Percentiles rank a stretch among this genome's conserved stretches.
These are phyloP conservation scores for Aspidiotus rigidus DNA, from an alignment of 2,888 invertebrate genomes.

Conservation along the genomic window DNA sequence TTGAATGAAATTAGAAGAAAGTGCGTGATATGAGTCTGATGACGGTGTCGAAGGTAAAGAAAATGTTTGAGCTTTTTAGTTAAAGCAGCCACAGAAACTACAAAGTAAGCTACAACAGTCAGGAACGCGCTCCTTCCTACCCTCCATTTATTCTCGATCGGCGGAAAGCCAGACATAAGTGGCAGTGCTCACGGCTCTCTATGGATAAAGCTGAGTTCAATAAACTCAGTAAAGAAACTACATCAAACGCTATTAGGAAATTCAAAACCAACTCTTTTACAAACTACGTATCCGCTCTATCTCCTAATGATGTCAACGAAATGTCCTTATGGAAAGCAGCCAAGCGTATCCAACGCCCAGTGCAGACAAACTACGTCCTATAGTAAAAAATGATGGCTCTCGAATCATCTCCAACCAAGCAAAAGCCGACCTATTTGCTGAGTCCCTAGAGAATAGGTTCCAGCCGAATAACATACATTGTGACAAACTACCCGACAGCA, in stretches of 20 bases:
- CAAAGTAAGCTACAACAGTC: neutral
- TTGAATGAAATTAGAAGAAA: no score
- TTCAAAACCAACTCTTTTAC: neutral
- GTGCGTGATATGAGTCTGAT: no score
- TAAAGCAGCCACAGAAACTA: neutral
- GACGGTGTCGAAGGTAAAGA: no score
- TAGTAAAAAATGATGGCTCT: neutral
- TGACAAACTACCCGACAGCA: neutral
- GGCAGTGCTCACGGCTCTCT: conserved; percentile 1
- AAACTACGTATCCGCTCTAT: neutral
- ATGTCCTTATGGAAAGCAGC: neutral
- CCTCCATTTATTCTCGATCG: neutral
- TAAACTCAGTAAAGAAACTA: neutral
- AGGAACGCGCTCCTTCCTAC: neutral
- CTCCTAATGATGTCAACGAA: neutral
- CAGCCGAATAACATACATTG: neutral
- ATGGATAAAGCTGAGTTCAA: no score
- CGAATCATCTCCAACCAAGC: neutral
- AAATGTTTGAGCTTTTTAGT: neutral
- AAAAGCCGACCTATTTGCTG: neutral
- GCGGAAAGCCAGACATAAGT: neutral
- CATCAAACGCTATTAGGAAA: neutral
- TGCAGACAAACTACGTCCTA: neutral
- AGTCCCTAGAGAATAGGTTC: neutral
- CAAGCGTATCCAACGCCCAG: neutral